Evolutionary conservation across 1,140 invertebrate genomes (phyloP).

Genomic region (Lepidostoma basale): DNA sequence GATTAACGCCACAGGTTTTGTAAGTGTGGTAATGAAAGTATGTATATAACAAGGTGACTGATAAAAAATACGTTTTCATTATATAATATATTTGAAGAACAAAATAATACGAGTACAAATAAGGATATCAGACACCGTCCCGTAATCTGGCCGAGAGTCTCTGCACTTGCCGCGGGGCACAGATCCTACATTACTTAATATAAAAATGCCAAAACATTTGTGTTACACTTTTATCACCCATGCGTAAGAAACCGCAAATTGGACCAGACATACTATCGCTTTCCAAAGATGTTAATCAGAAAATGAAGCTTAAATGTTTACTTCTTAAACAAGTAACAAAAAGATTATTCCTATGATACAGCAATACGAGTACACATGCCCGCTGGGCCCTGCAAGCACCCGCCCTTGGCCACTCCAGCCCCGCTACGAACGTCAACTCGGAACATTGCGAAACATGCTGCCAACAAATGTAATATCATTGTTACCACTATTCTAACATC

Average conservation of each 20-base stretch:
- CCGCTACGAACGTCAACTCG: no score
- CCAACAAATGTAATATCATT: conserved; percentile 8
- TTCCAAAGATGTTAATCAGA: background rate
- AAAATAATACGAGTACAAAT: conserved; percentile 11
- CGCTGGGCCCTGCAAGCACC: background rate
- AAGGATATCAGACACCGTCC: conserved; percentile 3
- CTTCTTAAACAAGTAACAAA: conserved; percentile 2
- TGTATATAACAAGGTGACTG: no score
- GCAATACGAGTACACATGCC: conserved; percentile 3
- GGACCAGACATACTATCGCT: conserved; percentile 12
- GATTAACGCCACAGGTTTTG: no score
- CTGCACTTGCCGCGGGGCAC: background rate
- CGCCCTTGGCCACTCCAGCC: no score
- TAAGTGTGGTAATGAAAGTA: no score
- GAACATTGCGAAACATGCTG: background rate
- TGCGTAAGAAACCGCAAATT: conserved; percentile 19
- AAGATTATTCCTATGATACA: conserved; percentile 12
- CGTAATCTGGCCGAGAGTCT: conserved; percentile 2
- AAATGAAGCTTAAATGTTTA: conserved; percentile 5
- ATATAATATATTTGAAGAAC: background rate
- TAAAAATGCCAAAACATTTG: conserved; percentile 21
- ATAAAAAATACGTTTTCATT: no score
- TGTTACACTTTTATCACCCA: conserved; percentile 21
- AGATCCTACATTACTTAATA: conserved; percentile 1
- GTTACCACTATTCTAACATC: background rate